Conservation (phyloP, 2,888 invertebrate genomes). For the Drosophila anomelani region DNA sequence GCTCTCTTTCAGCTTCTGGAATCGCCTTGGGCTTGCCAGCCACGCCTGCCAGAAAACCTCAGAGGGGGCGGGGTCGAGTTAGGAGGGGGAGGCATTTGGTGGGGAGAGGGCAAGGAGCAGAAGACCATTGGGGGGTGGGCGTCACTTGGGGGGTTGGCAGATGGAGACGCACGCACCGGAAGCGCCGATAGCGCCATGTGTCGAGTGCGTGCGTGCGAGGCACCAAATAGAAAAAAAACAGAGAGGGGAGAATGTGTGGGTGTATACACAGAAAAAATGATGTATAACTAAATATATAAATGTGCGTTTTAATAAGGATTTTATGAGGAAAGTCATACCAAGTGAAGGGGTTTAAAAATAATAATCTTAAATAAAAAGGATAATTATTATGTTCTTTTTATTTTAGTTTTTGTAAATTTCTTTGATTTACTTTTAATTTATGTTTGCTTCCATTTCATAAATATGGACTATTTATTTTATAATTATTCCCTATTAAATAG, state of each 20-base stretch:
- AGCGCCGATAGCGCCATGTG: constrained; percentile 80
- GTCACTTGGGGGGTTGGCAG: constrained; percentile 26
- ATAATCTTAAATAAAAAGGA: too few relatives aligned
- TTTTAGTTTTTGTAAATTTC: too few relatives aligned
- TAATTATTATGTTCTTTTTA: too few relatives aligned
- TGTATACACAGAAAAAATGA: background rate
- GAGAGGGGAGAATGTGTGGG: constrained; percentile 25
- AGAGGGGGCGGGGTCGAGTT: constrained; percentile 10
- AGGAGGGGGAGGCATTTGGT: background rate
- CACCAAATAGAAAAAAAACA: constrained; percentile 52
- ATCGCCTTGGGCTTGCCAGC: constrained; percentile 57
- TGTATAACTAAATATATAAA: too few relatives aligned
- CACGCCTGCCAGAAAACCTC: constrained; percentile 51
- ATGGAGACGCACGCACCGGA: constrained; percentile 76
- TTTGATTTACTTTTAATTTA: too few relatives aligned
- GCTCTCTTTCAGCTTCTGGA: constrained; percentile 41
- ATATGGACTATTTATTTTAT: too few relatives aligned
- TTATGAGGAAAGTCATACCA: too few relatives aligned
- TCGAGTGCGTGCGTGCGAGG: constrained; percentile 73
- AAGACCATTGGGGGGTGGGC: constrained; percentile 5
- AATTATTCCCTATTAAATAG: background rate
- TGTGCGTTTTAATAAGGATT: too few relatives aligned
- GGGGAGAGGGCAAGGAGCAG: background rate
- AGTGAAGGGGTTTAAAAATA: too few relatives aligned
- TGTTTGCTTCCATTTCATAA: too few relatives aligned